Base-by-base conservation (phyloP, 2,113 vertebrate genomes). In the Sigmodon hispidus region DNA sequence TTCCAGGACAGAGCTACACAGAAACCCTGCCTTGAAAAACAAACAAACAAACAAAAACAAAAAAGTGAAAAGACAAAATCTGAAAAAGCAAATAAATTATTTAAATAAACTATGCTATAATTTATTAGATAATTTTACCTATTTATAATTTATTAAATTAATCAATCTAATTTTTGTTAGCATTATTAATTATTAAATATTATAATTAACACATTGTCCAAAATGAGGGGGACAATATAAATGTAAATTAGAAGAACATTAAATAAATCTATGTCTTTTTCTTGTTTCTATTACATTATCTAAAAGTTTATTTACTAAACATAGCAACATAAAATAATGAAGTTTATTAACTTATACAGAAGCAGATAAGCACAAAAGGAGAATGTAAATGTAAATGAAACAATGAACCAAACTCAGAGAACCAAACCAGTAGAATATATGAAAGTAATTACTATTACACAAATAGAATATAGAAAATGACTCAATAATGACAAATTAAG, bases 241-340 rank as follows among this genome's bases (percentile, higher is more conserved):
- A 84, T 87, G 59, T 90, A 95, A 57, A 76, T 94, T 84, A 63
- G 16, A 81, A 69, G 36, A 90, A 11, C 52, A 29, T 21, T 76
- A 61, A 16, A 70, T 75, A 75, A 63, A 48, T 31, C 11, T 52
- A 70, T 17, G 16, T 16, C 16, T n/a, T n/a, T 40, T 87, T 75
- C 48, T 75, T 80, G 9, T 91, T 90, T 85, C 29, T 57, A 48
- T 80, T 90, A 93, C 93, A 55, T 80, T 87, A 67, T 79, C 75
- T 88, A 48, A 65, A 65, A 65, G 29, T 22, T 85, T 65, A 36
- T 22, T 85, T 9, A 65, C 16, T 93, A 95, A 80, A 81, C 85
- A 63, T 22, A 80, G 31, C 57, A 65, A 70, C 31, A 43, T 36
- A 34, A 26, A 36, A 36, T n/a, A 48, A 17, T 48, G 24, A 43